These are phyloP conservation scores for Dendrocopos noguchii DNA, from an alignment of 2,113 vertebrate genomes.

Conservation along the genomic window DNA sequence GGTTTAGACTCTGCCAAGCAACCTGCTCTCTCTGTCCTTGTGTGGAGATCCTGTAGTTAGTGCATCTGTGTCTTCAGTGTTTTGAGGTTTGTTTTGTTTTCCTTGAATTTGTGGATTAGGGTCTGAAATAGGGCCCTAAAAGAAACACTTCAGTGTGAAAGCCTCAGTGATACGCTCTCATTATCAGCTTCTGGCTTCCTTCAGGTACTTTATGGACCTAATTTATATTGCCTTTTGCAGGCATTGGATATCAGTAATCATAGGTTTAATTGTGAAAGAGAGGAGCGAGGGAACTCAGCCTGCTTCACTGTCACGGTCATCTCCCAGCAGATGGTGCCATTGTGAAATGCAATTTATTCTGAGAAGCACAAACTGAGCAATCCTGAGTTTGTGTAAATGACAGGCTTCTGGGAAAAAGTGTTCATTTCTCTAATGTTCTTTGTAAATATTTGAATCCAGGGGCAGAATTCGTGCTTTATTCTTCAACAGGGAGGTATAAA, in stretches of 20 bases:
- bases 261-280: not conserved
- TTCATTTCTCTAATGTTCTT: not conserved
- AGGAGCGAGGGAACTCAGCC: not conserved
- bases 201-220: not conserved
- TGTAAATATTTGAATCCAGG: not conserved
- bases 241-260: not conserved
- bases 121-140: not conserved
- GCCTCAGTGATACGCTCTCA: not conserved
- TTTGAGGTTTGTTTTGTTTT: not conserved
- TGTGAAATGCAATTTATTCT: slow-evolving; percentile 48
- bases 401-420: not conserved
- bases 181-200: not conserved
- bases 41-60: not conserved
- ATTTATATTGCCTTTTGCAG: not conserved
- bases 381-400: not conserved
- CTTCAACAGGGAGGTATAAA: not conserved
- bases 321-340: slow-evolving; percentile 72
- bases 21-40: not conserved
- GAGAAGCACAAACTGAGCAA: not conserved
- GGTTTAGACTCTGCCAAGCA: not conserved
- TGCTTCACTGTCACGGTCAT: not conserved
- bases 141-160: not conserved
- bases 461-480: not conserved
- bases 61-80: not conserved
- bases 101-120: not conserved